Conservation (phyloP, 2,888 invertebrate genomes). For the Rotaria macrura region DNA sequence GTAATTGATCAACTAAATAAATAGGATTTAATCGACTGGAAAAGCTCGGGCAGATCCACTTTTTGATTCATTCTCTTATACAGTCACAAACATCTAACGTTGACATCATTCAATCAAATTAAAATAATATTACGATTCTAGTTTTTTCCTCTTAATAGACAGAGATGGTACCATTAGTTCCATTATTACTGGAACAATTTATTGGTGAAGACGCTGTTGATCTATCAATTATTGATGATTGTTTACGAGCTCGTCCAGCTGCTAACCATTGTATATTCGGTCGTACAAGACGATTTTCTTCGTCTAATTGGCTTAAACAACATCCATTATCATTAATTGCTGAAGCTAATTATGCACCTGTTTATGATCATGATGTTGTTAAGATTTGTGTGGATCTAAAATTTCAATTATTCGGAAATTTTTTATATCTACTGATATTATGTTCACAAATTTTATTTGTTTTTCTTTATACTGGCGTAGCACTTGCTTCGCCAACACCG, state of each 20-base stretch:
- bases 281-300: constrained; percentile 2
- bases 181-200: background rate
- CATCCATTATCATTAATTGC: constrained; percentile 9
- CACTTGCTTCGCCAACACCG: background rate
- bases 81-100: no score
- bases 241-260: constrained; percentile 2
- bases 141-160: background rate
- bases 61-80: no score
- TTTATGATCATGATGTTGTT: constrained; percentile 6
- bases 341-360: constrained; percentile 11
- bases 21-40: no score
- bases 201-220: constrained; percentile 1
- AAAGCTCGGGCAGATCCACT: no score
- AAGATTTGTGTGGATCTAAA: constrained; percentile 19
- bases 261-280: background rate
- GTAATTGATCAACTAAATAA: no score
- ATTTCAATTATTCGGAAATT: constrained; percentile 21
- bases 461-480: background rate
- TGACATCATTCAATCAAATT: no score
- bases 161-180: background rate
- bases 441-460: constrained; percentile 10
- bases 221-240: constrained; percentile 5
- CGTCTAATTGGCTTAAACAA: constrained; percentile 7
- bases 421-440: background rate
- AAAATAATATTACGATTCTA: background rate